These are phyloP conservation scores for Standfussiana lucernea DNA, from an alignment of 2,888 invertebrate genomes.

Conservation along the genomic window DNA sequence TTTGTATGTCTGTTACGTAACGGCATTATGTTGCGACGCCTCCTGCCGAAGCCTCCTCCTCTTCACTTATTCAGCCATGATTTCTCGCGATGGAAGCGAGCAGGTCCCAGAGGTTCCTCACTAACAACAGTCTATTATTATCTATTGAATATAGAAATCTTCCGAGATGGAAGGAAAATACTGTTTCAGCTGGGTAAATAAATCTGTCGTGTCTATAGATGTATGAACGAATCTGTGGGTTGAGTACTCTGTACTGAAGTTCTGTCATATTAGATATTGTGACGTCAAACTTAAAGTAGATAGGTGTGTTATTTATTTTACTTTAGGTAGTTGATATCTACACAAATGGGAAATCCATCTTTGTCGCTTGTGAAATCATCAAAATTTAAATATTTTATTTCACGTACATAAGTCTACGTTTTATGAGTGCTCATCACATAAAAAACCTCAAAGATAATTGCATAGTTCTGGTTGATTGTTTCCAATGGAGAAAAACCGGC, in stretches of 20 bases:
- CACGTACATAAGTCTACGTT: no score
- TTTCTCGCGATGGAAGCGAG: slow-evolving; percentile 43
- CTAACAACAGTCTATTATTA: slow-evolving; percentile 57
- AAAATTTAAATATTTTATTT: no score
- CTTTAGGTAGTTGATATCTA: background rate
- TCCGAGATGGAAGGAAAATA: slow-evolving; percentile 41
- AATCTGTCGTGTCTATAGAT: slow-evolving; percentile 3
- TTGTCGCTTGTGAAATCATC: background rate
- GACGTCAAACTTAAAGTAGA: background rate
- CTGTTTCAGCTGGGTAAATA: slow-evolving; percentile 20
- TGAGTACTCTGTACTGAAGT: background rate
- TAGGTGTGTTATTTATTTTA: background rate
- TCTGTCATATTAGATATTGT: background rate
- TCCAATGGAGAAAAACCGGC: background rate
- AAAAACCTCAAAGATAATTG: no score
- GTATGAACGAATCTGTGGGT: background rate
- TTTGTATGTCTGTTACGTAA: slow-evolving; percentile 56
- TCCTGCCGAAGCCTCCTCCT: slow-evolving; percentile 37
- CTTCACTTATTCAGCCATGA: slow-evolving; percentile 70
- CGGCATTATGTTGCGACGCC: slow-evolving; percentile 54
- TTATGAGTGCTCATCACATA: no score
- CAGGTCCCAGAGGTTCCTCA: slow-evolving; percentile 54
- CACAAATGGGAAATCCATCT: background rate
- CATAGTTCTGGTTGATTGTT: no score
- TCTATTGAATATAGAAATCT: slow-evolving; percentile 56